Evolutionary conservation across 2,888 invertebrate species (phyloP), one percentile per base, ranked within the genome.

Genomic region (Hypselothyrea guttata): DNA sequence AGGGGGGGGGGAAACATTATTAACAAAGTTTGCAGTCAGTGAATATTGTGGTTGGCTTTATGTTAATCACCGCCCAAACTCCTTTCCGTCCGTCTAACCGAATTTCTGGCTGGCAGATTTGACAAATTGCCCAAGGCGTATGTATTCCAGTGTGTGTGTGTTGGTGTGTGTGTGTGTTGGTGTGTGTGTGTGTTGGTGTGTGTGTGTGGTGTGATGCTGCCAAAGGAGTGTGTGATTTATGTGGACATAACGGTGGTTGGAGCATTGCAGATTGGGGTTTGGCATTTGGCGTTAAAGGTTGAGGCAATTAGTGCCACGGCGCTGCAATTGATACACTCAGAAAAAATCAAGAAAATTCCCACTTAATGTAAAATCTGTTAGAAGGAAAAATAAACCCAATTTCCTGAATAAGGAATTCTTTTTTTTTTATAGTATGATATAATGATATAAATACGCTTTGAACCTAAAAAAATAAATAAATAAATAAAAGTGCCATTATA

Each of bases 1-100:
- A 28, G 58, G 48, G 35, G 47, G 57, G 49, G 52, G 57, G 59
- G 5, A 47, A 63, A 60, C 78, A 71, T 82, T 82, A 78, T 78
- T 78, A 84, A 66, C 78, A 84, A 84, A 70, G 49, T 68, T 49
- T 75, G 44, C 22, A 22, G 22, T 5, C 65, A 75, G 71, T 76
- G 73, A 73, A 73, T 70, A 60, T 71, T 83, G 85, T 49, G 84
- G 81, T 67, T 71, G 44, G 73, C 61, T 67, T 75, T 84, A 81
- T 85, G 86, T 85, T 82, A 84, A 82, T 84, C 86, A 22, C 22
- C 3, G 22, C 22, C 2, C 56, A 49, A 67, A 63, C 55, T 35
- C 40, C 54, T 54, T 54, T 46, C 60, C 54, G 57, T 54, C 49
- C 60, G 57, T 55, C 34, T 22, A 22, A 22, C 22, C n/a, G n/a